A percentile compares a stretch with the other conserved stretches of the same genome.
These are phyloP conservation scores for Leucania comma DNA, from an alignment of 2,888 invertebrate genomes.

Conservation along the genomic window DNA sequence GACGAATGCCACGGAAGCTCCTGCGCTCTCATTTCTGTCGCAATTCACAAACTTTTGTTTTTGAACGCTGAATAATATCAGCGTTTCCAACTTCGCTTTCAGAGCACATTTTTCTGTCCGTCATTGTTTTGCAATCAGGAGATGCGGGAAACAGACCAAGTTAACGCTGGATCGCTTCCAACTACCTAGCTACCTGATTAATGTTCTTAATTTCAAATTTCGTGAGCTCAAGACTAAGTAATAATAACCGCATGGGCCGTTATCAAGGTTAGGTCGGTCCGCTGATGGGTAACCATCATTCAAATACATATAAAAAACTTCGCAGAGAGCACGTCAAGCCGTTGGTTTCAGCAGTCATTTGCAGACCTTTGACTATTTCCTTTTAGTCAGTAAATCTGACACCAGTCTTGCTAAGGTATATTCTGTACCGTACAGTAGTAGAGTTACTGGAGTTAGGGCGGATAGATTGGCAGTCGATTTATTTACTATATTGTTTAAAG, in stretches of 20 bases:
- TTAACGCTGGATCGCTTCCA: conserved; percentile 28
- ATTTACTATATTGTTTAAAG: too few species aligned
- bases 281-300: not conserved
- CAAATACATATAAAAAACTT: not conserved
- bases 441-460: too few species aligned
- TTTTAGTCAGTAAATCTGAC: not conserved
- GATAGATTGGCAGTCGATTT: too few species aligned
- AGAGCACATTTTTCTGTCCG: conserved; percentile 26
- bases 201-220: conserved; percentile 38
- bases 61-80: conserved; percentile 23
- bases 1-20: conserved; percentile 22
- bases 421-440: too few species aligned
- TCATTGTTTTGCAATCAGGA: conserved; percentile 40
- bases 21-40: conserved; percentile 15
- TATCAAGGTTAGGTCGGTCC: not conserved
- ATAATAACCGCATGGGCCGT: not conserved
- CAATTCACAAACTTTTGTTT: conserved; percentile 36
- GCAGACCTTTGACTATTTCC: too few species aligned
- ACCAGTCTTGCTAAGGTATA: too few species aligned
- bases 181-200: conserved; percentile 23
- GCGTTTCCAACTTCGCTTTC: conserved; percentile 30
- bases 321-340: not conserved
- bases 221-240: not conserved
- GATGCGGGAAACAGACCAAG: conserved; percentile 22
- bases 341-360: not conserved